phyloP scores from a whole-genome alignment of 2,797 vertebrate species.

The Crenichthys baileyi region DNA sequence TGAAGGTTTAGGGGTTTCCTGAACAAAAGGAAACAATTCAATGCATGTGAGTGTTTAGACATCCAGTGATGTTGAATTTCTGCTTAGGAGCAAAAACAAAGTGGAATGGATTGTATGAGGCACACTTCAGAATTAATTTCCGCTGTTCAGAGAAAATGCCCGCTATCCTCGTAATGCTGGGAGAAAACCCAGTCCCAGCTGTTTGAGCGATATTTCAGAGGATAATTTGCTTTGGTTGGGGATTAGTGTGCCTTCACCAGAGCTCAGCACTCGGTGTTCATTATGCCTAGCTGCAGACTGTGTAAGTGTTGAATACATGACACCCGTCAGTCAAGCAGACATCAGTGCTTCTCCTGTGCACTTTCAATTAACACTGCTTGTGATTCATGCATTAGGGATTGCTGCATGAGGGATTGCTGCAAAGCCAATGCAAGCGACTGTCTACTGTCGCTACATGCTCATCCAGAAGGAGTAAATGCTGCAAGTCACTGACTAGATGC shows the following conservation, averaged over 20 bases:
- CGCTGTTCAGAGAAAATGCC: conserved; percentile 18
- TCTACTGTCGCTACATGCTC: too few relatives aligned
- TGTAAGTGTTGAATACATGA: conserved; percentile 42
- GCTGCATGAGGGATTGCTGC: too few relatives aligned
- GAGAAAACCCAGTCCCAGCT: conserved; percentile 1
- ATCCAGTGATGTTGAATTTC: not conserved
- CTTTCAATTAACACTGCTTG: conserved; percentile 7
- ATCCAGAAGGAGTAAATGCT: too few relatives aligned
- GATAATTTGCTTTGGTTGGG: conserved; percentile 33
- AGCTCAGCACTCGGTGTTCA: conserved; percentile 25
- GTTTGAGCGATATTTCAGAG: conserved; percentile 30
- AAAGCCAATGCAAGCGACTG: too few relatives aligned
- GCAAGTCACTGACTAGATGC: too few relatives aligned
- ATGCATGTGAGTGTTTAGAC: not conserved
- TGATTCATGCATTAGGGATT: not conserved
- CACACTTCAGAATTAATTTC: conserved; percentile 9
- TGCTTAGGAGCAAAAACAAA: conserved; percentile 5
- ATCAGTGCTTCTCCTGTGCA: conserved; percentile 16
- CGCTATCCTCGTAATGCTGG: not conserved
- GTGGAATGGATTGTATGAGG: conserved; percentile 16
- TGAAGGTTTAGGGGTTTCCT: conserved; percentile 2
- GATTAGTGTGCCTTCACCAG: conserved; percentile 30
- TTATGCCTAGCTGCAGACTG: conserved; percentile 16
- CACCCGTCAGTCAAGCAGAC: conserved; percentile 36
- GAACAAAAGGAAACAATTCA: conserved; percentile 6